Evolutionary conservation across 2,888 invertebrate genomes (phyloP).

Genomic region (Tethea ocularis): DNA sequence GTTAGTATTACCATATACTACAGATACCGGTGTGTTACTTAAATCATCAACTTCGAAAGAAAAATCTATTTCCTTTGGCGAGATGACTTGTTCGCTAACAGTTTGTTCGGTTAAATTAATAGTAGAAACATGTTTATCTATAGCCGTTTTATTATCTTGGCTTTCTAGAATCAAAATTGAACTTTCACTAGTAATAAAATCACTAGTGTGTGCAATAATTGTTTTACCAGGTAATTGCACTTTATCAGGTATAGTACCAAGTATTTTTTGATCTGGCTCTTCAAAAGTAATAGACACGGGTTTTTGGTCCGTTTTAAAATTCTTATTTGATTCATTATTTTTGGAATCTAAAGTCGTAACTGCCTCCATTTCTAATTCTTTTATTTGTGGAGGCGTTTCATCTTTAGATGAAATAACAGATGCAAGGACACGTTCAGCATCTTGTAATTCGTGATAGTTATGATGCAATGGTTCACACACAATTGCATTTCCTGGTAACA

Average conservation of each 20-base stretch:
- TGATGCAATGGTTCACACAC: constrained; percentile 38
- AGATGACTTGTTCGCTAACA: background rate
- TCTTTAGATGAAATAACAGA: constrained; percentile 12
- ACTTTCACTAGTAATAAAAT: constrained; percentile 31
- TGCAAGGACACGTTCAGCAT: constrained; percentile 46
- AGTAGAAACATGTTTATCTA: background rate
- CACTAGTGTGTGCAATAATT: constrained; percentile 20
- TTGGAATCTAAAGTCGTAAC: background rate
- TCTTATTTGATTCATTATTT: background rate
- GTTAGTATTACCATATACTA: constrained; percentile 42
- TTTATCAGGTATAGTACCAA: constrained; percentile 6
- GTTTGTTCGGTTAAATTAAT: constrained; percentile 15
- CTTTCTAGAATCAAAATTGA: background rate
- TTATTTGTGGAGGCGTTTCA: background rate
- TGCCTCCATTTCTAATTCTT: background rate
- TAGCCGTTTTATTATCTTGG: background rate
- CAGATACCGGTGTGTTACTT: constrained; percentile 46
- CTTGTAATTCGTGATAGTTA: constrained; percentile 53
- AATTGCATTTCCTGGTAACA: background rate
- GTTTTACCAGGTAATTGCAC: constrained; percentile 19
- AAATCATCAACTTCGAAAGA: constrained; percentile 58
- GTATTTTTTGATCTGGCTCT: constrained; percentile 14
- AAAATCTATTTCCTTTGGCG: constrained; percentile 32
- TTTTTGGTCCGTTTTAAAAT: background rate
- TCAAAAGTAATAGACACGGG: constrained; percentile 1